phyloP scores from a whole-genome alignment of 2,113 vertebrate genomes.

The Oreochromis spilurus region DNA sequence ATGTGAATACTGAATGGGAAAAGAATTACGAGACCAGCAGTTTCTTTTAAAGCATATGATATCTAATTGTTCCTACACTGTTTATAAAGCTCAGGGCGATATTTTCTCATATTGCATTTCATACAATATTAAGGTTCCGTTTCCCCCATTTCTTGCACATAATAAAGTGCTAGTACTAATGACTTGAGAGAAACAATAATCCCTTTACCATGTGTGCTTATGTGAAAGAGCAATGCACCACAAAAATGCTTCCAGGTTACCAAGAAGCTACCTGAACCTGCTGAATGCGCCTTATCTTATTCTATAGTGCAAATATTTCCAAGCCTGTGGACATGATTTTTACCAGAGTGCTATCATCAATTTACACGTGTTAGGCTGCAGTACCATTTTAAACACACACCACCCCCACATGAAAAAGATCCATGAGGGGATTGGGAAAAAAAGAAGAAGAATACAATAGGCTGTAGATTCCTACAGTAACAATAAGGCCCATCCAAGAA shows the following conservation, averaged over 20 bases:
- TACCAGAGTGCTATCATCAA: not conserved
- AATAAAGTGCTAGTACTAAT: not conserved
- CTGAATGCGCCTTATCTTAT: slow-evolving; percentile 76
- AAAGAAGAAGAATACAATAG: slow-evolving; percentile 43
- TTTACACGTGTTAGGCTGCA: slow-evolving; percentile 49
- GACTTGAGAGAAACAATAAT: not conserved
- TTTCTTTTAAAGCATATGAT: not conserved
- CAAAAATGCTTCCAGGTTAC: slow-evolving; percentile 76
- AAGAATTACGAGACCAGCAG: not conserved
- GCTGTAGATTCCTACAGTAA: slow-evolving; percentile 44
- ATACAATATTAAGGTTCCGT: slow-evolving; percentile 23
- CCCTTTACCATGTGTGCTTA: not conserved
- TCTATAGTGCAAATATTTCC: slow-evolving; percentile 72
- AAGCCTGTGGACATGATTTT: slow-evolving; percentile 45
- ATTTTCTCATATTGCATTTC: slow-evolving; percentile 15
- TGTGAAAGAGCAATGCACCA: not conserved
- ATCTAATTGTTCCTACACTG: not conserved
- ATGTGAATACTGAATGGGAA: not conserved
- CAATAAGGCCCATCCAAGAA: slow-evolving; percentile 52
- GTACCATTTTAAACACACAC: slow-evolving; percentile 41
- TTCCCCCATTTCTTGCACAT: slow-evolving; percentile 20
- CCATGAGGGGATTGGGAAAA: not conserved
- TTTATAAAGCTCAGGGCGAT: slow-evolving; percentile 24
- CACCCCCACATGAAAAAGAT: slow-evolving; percentile 45
- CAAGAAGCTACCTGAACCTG: slow-evolving; percentile 64